Conservation (phyloP, 2,888 invertebrate species). For the Drosophila siamana region DNA sequence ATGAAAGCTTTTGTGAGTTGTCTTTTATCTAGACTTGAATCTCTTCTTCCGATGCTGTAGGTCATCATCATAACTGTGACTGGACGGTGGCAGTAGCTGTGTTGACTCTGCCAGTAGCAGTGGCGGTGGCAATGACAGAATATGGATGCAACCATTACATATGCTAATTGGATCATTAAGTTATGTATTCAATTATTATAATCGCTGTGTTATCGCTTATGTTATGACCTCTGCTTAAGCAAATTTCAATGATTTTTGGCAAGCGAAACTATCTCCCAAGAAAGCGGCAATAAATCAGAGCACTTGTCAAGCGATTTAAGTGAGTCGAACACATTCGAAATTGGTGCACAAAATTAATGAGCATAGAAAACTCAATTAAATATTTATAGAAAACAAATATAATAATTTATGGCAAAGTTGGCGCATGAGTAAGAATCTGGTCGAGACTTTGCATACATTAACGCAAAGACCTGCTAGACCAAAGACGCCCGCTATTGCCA, state of each 20-base stretch:
- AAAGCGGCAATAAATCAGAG: conserved; percentile 50
- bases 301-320: conserved; percentile 32
- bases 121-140: conserved; percentile 16
- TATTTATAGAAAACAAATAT: conserved; percentile 30
- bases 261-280: conserved; percentile 17
- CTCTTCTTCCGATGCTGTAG: conserved; percentile 47
- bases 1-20: conserved; percentile 17
- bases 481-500: neutral
- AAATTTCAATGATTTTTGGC: conserved; percentile 1
- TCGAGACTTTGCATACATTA: conserved; percentile 56
- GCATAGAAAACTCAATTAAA: conserved; percentile 43
- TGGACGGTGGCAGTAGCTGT: conserved; percentile 5
- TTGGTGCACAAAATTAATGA: conserved; percentile 19
- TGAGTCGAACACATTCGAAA: conserved; percentile 27
- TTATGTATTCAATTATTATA: conserved; percentile 11
- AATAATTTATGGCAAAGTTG: conserved; percentile 48
- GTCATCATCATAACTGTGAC: conserved; percentile 28
- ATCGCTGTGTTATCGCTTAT: neutral
- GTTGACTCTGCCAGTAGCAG: neutral
- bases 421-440: conserved; percentile 35
- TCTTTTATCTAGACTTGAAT: conserved; percentile 26
- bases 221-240: conserved; percentile 1
- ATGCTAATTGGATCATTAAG: conserved; percentile 42
- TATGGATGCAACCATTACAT: conserved; percentile 26
- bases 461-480: conserved; percentile 17